These are phyloP conservation scores for Pelochelys cantorii DNA, from an alignment of 2,797 vertebrate species.

Conservation along the genomic window DNA sequence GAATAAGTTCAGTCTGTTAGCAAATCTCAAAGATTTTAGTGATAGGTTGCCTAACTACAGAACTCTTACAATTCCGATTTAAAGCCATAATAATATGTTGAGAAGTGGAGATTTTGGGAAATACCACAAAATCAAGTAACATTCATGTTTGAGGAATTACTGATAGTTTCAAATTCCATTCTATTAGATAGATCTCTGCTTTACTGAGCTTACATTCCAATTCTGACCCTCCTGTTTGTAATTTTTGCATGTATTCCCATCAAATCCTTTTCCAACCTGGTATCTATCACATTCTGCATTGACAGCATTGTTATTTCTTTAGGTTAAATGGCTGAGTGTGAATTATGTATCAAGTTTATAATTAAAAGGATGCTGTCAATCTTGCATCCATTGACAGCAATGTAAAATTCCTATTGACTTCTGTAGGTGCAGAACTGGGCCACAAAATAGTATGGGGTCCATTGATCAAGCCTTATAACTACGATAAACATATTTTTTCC, in stretches of 20 bases:
- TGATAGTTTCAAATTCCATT: not conserved
- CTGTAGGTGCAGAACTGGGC: fast-evolving
- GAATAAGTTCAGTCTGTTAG: not conserved
- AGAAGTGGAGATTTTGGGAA: not conserved
- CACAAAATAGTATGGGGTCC: not conserved
- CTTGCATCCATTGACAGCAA: not conserved
- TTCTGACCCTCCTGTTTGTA: not conserved
- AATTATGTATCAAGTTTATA: not conserved
- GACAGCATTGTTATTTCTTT: not conserved
- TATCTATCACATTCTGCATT: not conserved
- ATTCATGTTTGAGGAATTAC: not conserved
- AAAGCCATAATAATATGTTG: fast-evolving
- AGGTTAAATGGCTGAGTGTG: not conserved
- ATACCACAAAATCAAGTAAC: not conserved
- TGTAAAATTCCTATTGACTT: not conserved
- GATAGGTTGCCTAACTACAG: not conserved
- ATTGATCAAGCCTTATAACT: fast-evolving
- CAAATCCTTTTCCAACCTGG: fast-evolving
- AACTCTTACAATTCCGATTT: not conserved
- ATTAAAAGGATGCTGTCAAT: not conserved
- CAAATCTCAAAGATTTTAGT: not conserved
- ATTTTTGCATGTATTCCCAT: not conserved
- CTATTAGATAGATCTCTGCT: not conserved
- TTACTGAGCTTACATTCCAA: fast-evolving
- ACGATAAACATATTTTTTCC: not conserved